These are phyloP conservation scores for Ceryle rudis DNA, from an alignment of 2,797 vertebrate species.

Conservation along the genomic window DNA sequence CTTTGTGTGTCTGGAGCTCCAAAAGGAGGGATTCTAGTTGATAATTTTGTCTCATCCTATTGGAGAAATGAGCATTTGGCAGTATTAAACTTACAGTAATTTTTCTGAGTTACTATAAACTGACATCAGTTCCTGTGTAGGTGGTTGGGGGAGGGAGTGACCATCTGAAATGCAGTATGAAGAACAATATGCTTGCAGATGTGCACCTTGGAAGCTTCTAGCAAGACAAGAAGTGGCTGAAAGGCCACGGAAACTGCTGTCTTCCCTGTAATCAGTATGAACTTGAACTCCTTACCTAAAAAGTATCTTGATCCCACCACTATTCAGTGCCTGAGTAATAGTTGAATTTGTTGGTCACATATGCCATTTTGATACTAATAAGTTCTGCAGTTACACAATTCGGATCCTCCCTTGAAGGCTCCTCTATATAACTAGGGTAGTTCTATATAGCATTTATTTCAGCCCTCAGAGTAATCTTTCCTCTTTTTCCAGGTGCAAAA, in stretches of 20 bases:
- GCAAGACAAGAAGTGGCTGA: neutral
- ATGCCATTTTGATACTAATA: neutral
- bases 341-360: neutral
- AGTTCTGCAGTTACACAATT: neutral
- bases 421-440: neutral
- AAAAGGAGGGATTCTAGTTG: neutral
- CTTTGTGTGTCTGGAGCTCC: neutral
- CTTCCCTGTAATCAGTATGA: neutral
- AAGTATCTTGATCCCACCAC: neutral
- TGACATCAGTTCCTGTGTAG: neutral
- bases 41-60: neutral
- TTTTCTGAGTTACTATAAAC: neutral
- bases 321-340: neutral
- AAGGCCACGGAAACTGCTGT: neutral
- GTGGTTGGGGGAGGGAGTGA: neutral
- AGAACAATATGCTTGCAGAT: neutral
- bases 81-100: accelerated
- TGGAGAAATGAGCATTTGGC: neutral
- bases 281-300: neutral
- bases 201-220: neutral
- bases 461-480: neutral
- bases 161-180: neutral
- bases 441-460: neutral
- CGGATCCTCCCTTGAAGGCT: neutral
- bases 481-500: slow-evolving; percentile 43